These are phyloP conservation scores for Trisateles emortualis DNA, from an alignment of 2,888 invertebrate species.

Conservation along the genomic window DNA sequence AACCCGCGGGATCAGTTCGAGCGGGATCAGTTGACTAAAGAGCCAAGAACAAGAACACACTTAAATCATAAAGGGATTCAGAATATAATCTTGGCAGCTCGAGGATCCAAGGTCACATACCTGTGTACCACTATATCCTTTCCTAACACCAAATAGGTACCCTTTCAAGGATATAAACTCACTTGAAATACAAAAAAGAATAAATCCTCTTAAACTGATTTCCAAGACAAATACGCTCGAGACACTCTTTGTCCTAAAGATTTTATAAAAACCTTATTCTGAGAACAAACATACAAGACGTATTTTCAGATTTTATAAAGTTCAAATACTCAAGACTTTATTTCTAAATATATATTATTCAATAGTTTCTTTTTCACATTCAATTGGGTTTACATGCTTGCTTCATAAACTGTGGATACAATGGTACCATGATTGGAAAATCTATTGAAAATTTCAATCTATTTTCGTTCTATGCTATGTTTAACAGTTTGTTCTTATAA, in stretches of 20 bases:
- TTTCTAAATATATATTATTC: constrained; percentile 6
- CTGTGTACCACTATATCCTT: constrained; percentile 1
- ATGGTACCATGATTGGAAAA: constrained; percentile 17
- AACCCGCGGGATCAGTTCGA: too few relatives aligned
- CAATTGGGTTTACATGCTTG: constrained; percentile 12
- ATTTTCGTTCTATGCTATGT: background rate
- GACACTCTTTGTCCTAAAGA: constrained; percentile 28
- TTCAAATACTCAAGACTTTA: background rate
- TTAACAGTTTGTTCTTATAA: constrained; percentile 5
- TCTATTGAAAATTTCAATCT: constrained; percentile 8
- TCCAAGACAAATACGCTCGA: constrained; percentile 26
- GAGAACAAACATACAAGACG: constrained; percentile 18
- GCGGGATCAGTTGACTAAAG: too few relatives aligned
- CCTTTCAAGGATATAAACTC: background rate
- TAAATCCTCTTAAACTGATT: constrained; percentile 30
- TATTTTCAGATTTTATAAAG: constrained; percentile 11
- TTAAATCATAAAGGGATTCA: too few relatives aligned
- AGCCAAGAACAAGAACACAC: too few relatives aligned
- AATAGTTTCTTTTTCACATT: constrained; percentile 13
- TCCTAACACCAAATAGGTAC: background rate
- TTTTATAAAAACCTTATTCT: constrained; percentile 19
- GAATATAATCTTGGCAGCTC: too few relatives aligned
- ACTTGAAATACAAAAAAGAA: constrained; percentile 21
- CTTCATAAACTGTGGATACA: constrained; percentile 12
- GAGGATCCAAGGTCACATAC: too few relatives aligned